Conservation (phyloP, 2,888 invertebrate species). For the Lithosia quadra region DNA sequence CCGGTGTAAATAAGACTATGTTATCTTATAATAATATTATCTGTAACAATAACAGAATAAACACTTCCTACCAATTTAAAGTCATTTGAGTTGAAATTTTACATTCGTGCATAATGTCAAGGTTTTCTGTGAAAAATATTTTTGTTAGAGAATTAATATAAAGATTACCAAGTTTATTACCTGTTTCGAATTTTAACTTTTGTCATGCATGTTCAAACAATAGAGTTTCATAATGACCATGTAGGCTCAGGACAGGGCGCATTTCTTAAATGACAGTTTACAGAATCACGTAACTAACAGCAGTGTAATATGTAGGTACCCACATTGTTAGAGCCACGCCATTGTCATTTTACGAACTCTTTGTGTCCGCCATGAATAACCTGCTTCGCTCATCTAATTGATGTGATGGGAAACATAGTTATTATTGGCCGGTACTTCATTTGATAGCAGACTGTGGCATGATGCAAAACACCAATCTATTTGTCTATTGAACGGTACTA, state of each 20-base stretch:
- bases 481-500: not conserved
- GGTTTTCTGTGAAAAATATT: not conserved
- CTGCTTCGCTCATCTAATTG: slow-evolving; percentile 43
- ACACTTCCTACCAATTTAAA: too few relatives aligned
- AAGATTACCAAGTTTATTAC: not conserved
- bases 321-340: slow-evolving; percentile 38
- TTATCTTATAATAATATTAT: too few relatives aligned
- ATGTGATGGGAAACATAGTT: slow-evolving; percentile 31
- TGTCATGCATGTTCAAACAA: slow-evolving; percentile 17
- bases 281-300: slow-evolving; percentile 30
- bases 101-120: too few relatives aligned
- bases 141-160: not conserved
- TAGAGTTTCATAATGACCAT: slow-evolving; percentile 11
- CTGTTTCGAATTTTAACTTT: slow-evolving; percentile 1
- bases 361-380: slow-evolving; percentile 42
- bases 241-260: slow-evolving; percentile 9
- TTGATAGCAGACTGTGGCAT: slow-evolving; percentile 21
- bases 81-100: too few relatives aligned
- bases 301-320: slow-evolving; percentile 22
- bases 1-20: too few relatives aligned
- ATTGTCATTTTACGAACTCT: slow-evolving; percentile 42
- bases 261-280: slow-evolving; percentile 26
- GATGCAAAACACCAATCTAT: slow-evolving; percentile 8
- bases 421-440: slow-evolving; percentile 27
- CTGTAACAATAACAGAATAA: too few relatives aligned